Evolutionary conservation across 64 coral and sea anemone species (phyloP).

Genomic region (Pocillopora damicornis): DNA sequence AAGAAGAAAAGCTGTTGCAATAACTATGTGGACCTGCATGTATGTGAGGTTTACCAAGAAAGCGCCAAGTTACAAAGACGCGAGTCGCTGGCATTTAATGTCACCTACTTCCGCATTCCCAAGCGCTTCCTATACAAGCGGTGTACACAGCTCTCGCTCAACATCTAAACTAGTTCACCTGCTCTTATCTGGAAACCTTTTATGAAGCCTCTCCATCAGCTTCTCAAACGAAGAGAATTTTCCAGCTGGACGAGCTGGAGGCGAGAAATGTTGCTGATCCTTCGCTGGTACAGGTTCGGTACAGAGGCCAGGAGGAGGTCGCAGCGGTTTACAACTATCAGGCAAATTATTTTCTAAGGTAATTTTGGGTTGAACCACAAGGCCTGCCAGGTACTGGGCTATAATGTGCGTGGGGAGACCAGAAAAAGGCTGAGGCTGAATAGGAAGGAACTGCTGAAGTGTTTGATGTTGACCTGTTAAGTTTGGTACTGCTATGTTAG

Average conservation of each 20-base stretch:
- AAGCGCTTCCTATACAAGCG: no score
- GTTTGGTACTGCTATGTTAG: background rate
- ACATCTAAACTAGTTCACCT: background rate
- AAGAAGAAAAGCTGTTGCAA: no score
- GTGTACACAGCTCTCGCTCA: no score
- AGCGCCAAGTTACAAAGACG: no score
- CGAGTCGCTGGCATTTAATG: no score
- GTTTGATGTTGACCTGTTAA: background rate
- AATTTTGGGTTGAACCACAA: background rate
- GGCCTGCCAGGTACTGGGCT: background rate
- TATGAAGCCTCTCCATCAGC: slow-evolving; percentile 14
- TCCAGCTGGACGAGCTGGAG: background rate
- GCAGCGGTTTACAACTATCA: background rate
- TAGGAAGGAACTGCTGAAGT: background rate
- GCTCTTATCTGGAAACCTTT: slow-evolving; percentile 17
- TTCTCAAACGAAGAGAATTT: slow-evolving; percentile 27
- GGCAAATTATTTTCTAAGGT: background rate
- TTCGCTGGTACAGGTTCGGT: slow-evolving; percentile 14
- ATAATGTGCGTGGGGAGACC: background rate
- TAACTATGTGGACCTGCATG: no score
- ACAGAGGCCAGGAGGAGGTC: slow-evolving; percentile 18
- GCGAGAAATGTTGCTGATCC: background rate
- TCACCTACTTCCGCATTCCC: no score
- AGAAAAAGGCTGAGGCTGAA: background rate
- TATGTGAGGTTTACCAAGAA: no score